Conservation (phyloP, 2,113 vertebrate species). For the Oreocharis arfaki region DNA sequence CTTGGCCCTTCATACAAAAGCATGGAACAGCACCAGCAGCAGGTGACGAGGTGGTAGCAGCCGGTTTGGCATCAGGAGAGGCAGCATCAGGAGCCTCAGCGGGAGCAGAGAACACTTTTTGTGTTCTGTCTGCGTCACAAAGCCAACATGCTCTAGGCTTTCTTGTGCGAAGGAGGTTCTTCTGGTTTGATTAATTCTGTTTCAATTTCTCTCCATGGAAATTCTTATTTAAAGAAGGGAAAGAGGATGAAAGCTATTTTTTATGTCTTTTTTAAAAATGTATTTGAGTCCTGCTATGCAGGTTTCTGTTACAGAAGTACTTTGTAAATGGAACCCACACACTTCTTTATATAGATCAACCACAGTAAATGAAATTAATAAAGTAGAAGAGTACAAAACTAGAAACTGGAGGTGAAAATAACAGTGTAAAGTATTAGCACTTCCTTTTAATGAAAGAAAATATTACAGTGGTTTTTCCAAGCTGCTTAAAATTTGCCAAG, state of each 20-base stretch:
- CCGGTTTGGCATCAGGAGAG: neutral
- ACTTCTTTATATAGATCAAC: neutral
- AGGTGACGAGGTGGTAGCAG: neutral
- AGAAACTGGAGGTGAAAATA: neutral
- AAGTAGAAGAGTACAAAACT: neutral
- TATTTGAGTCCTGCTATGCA: neutral
- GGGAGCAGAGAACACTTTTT: neutral
- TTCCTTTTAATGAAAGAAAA: neutral
- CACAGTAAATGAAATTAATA: neutral
- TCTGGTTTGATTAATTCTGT: slow-evolving; percentile 39
- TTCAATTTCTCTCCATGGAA: slow-evolving; percentile 33
- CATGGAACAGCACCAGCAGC: neutral
- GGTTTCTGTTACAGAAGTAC: neutral
- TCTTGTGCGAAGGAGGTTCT: neutral
- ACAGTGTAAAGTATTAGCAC: neutral
- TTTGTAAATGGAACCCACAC: neutral
- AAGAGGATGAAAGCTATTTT: neutral
- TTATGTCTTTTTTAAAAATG: neutral
- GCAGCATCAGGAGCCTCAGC: slow-evolving; percentile 38
- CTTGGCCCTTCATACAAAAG: neutral
- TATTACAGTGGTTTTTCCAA: neutral
- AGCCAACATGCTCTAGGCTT: neutral
- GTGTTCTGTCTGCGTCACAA: neutral
- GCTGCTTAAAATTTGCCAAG: neutral
- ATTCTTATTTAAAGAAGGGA: neutral